Evolutionary conservation across 1,140 invertebrate species (phyloP), one percentile per base, ranked within the genome.

Genomic region (Ericerus pela): DNA sequence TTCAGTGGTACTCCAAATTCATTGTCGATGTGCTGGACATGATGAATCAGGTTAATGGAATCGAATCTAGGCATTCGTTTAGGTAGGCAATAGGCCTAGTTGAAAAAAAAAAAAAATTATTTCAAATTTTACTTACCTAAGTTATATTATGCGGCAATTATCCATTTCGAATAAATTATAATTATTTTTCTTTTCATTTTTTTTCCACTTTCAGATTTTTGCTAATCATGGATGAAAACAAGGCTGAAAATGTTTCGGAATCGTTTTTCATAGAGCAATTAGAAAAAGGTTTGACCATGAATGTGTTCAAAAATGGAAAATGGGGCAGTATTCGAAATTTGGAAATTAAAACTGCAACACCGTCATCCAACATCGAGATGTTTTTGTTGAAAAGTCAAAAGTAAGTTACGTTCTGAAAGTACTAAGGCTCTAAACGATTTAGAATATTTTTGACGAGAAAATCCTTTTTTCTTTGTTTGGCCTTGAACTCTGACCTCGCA

Each of bases 261-360:
- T 41, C 57, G 11, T 57, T 64, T 18, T 64, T 63, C 43, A 12
- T 20, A 33, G 6, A 33, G 11, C 62, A 64, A 38, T 54, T 70
- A 36, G 43, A 59, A 30, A 58, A 69, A 56, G 76, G 80, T 63
- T 63, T 81, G 31, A 66, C 72, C 14, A 69, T 76, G 30, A 61
- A 61, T 33, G 33, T 61, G 22, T 57, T 41, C 14, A 56, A 56
- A 20, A 54, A 59, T 18, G 47, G 47, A 10, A 37, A 43, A 33
- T 61, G 60, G 60, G 60, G 60, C 2, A 38, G 51, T 16, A 90
- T 81, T 69, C 75, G 85, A 26, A 88, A 94, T 68, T 64, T 89
- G 47, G 72, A 82, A 54, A 79, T 84, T 58, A 67, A 72, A 26
- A 70, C 72, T 51, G 70, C 68, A n/a, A 74, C 77, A 18, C 36